phyloP scores from a whole-genome alignment of 2,113 vertebrate genomes.

The Scomber japonicus region DNA sequence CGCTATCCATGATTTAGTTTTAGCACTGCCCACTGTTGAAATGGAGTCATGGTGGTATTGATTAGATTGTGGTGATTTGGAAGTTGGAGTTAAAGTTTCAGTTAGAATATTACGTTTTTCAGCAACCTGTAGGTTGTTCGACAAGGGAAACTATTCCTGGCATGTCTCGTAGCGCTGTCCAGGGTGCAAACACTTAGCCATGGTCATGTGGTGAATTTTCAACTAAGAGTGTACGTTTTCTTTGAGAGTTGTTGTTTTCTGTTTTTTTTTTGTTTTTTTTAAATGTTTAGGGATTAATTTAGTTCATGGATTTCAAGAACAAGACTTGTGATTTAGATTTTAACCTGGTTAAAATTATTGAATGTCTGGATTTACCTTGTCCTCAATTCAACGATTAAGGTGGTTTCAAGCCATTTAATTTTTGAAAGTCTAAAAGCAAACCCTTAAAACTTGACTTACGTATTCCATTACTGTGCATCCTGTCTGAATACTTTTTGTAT shows the following conservation, averaged over 20 bases:
- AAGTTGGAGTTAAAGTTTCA: neutral
- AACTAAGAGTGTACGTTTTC: no score
- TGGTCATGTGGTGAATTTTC: fast-evolving
- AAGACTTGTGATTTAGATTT: no score
- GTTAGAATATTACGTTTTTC: neutral
- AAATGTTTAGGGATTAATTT: no score
- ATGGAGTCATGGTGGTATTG: neutral
- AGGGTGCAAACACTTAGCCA: neutral
- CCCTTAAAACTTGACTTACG: neutral
- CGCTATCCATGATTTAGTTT: no score
- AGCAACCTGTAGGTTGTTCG: neutral
- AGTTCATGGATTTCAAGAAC: neutral
- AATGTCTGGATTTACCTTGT: no score
- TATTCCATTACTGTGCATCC: neutral
- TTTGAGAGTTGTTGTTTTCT: no score
- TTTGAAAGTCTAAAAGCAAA: no score
- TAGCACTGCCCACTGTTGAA: neutral
- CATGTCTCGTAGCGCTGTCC: neutral
- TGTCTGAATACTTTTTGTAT: no score
- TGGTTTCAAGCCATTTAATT: no score
- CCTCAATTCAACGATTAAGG: no score
- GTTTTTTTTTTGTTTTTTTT: no score
- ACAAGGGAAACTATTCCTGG: neutral
- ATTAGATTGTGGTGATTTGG: neutral
- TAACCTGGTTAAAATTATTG: no score